Conservation (phyloP, 2,113 vertebrate genomes). For the Poecile atricapillus region DNA sequence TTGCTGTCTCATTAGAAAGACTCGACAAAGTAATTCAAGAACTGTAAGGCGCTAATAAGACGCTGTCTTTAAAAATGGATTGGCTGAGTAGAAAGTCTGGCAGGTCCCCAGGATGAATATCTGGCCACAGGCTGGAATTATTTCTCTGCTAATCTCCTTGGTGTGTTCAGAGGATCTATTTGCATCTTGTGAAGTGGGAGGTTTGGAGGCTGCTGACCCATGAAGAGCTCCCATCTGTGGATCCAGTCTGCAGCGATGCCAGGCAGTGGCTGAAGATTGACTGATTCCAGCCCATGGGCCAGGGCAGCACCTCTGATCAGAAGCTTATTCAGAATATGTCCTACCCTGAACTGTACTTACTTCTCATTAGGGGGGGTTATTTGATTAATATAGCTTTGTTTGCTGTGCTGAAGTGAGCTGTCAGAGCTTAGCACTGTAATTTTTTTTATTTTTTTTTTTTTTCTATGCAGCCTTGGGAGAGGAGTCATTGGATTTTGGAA, state of each 20-base stretch:
- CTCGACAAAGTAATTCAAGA: slow-evolving; percentile 13
- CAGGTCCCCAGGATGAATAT: slow-evolving; percentile 16
- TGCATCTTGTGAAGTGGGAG: neutral
- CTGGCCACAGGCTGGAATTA: slow-evolving; percentile 38
- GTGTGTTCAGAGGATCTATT: slow-evolving; percentile 2
- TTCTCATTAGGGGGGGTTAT: neutral
- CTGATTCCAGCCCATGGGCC: neutral
- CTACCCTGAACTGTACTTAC: neutral
- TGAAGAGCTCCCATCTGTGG: neutral
- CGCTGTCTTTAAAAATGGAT: slow-evolving; percentile 45
- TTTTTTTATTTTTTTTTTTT: neutral
- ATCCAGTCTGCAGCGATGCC: neutral
- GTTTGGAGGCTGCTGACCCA: slow-evolving; percentile 10
- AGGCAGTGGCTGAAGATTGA: neutral
- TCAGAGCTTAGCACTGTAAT: neutral
- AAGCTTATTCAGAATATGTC: neutral
- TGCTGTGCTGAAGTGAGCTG: neutral
- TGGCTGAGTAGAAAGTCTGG: slow-evolving; percentile 29
- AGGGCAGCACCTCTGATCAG: neutral
- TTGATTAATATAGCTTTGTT: neutral
- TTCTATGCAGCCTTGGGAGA: neutral
- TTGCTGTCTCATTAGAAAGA: slow-evolving; percentile 45
- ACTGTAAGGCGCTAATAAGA: slow-evolving; percentile 35
- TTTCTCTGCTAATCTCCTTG: slow-evolving; percentile 10
- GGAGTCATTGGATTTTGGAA: neutral